phyloP scores from a whole-genome alignment of 2,888 invertebrate species.

The Cryptocephalus primarius region DNA sequence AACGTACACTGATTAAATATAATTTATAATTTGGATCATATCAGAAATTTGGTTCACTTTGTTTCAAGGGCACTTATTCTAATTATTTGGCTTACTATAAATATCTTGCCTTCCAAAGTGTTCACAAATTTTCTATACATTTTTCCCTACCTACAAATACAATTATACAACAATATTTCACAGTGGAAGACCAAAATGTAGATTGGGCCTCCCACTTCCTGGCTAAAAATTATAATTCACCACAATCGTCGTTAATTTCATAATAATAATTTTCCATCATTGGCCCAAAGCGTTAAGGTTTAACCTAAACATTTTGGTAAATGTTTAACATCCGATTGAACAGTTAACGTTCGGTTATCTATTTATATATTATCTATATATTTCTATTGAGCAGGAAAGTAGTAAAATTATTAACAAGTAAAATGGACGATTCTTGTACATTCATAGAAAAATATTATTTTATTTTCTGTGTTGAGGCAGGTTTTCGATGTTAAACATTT shows the following conservation, averaged over 20 bases:
- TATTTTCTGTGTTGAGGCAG: slow-evolving; percentile 21
- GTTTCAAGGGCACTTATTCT: too few species aligned
- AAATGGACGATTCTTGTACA: slow-evolving; percentile 17
- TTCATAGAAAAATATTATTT: slow-evolving; percentile 30
- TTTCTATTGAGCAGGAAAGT: slow-evolving; percentile 27
- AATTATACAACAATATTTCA: too few species aligned
- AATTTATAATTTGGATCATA: too few species aligned
- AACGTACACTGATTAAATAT: too few species aligned
- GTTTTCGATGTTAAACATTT: slow-evolving; percentile 36
- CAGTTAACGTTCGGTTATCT: slow-evolving; percentile 11
- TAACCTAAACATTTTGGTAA: slow-evolving; percentile 13
- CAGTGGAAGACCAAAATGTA: too few species aligned
- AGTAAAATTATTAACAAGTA: slow-evolving; percentile 11
- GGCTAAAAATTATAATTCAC: too few species aligned
- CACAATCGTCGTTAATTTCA: not conserved
- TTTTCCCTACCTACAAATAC: too few species aligned
- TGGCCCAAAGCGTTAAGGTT: not conserved
- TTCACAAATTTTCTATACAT: too few species aligned
- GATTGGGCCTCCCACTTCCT: too few species aligned
- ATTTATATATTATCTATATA: slow-evolving; percentile 19
- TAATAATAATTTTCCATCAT: slow-evolving; percentile 4
- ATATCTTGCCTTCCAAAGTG: too few species aligned
- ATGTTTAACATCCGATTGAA: slow-evolving; percentile 32
- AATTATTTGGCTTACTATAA: too few species aligned
- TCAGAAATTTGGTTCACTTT: too few species aligned